Evolutionary conservation across 1,140 invertebrate species (phyloP).

Genomic region (Campoletis sonorensis): DNA sequence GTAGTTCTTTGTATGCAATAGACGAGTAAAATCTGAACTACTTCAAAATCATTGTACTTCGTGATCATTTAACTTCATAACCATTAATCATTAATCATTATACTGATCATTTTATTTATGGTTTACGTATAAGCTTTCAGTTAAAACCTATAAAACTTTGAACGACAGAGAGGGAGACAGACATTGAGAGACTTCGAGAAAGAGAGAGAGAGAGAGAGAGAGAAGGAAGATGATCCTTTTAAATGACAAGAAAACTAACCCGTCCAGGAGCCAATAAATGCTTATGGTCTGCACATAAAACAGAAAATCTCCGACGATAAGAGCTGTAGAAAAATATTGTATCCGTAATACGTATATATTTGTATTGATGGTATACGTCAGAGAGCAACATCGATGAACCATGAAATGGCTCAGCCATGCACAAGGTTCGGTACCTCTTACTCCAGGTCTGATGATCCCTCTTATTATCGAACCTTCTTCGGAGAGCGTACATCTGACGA

Average conservation of each 20-base stretch:
- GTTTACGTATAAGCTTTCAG: neutral
- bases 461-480: constrained; percentile 26
- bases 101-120: neutral
- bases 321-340: neutral
- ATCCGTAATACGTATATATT: neutral
- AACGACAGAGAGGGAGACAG: neutral
- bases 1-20: neutral
- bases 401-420: constrained; percentile 27
- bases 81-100: too few relatives aligned
- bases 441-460: constrained; percentile 16
- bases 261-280: neutral
- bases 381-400: constrained; percentile 20
- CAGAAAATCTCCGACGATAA: neutral
- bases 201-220: neutral
- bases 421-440: neutral
- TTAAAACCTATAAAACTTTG: neutral
- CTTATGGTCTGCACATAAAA: neutral
- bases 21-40: neutral
- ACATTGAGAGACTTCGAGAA: too few relatives aligned
- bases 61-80: too few relatives aligned
- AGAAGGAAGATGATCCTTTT: neutral
- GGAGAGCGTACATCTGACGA: neutral
- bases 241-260: neutral
- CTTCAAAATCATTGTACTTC: too few relatives aligned
- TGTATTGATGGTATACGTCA: neutral